phyloP scores from a whole-genome alignment of 1,140 invertebrate species.

The Schlechtendalia chinensis region DNA sequence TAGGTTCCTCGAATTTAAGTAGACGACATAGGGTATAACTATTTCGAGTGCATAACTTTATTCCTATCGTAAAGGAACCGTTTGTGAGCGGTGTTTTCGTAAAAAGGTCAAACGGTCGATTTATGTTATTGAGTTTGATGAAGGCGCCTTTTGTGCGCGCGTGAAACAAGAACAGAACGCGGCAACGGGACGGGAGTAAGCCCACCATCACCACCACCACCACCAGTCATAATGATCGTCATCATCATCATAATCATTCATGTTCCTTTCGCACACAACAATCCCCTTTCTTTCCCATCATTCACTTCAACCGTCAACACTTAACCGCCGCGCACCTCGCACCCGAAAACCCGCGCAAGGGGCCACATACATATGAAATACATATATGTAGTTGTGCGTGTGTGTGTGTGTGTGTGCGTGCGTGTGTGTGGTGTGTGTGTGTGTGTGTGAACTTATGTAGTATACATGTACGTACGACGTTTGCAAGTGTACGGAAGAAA shows the following conservation, averaged over 20 bases:
- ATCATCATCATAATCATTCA: constrained; percentile 42
- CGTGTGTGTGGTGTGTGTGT: neutral
- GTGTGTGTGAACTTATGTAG: neutral
- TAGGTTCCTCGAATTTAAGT: no score
- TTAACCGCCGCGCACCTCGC: neutral
- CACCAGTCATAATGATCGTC: constrained; percentile 33
- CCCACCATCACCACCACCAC: neutral
- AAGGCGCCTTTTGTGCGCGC: constrained; percentile 20
- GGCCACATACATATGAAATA: neutral
- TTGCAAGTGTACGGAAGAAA: constrained; percentile 6
- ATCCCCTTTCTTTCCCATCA: neutral
- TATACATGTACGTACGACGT: neutral
- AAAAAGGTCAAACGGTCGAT: constrained; percentile 39
- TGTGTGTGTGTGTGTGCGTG: neutral
- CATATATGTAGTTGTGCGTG: neutral
- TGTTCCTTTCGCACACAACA: constrained; percentile 16
- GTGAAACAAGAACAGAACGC: constrained; percentile 19
- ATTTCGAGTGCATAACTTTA: no score
- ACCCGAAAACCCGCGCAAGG: neutral
- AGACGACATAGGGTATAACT: no score
- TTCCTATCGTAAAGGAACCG: neutral
- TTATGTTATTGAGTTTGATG: constrained; percentile 29
- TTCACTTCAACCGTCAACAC: neutral
- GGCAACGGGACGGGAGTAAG: neutral
- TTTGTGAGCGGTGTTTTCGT: neutral